phyloP scores from a whole-genome alignment of 2,113 vertebrate species.

The Fukomys damarensis region DNA sequence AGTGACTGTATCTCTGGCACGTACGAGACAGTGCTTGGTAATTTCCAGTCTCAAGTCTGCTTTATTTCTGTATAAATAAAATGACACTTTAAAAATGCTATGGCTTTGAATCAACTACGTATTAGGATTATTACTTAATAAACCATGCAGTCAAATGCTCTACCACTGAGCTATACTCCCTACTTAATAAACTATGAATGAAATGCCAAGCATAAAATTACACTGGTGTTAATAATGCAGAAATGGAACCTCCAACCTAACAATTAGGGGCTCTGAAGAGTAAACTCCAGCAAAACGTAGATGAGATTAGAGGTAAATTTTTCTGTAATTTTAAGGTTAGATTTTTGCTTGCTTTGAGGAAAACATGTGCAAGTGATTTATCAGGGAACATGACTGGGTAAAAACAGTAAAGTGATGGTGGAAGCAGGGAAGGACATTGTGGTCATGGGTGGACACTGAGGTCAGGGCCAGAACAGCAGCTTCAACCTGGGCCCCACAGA shows the following conservation, averaged over 20 bases:
- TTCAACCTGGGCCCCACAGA: neutral
- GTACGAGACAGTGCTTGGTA: neutral
- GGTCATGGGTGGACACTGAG: neutral
- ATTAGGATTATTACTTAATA: constrained; percentile 5
- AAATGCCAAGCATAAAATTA: constrained; percentile 7
- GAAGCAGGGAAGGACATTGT: neutral
- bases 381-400: neutral
- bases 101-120: neutral
- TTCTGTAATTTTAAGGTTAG: neutral
- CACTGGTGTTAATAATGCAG: neutral
- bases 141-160: neutral
- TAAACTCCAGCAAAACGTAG: constrained; percentile 13
- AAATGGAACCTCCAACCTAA: neutral
- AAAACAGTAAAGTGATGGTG: neutral
- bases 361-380: neutral
- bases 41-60: neutral
- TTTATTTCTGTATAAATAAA: neutral
- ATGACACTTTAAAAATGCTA: neutral
- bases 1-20: neutral
- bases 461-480: neutral
- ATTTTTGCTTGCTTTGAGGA: neutral
- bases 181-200: constrained; percentile 15
- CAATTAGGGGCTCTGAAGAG: neutral
- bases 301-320: neutral
- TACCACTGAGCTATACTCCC: too few relatives aligned